phyloP scores from a whole-genome alignment of 2,888 invertebrate genomes.

The Bellardia pandia region DNA sequence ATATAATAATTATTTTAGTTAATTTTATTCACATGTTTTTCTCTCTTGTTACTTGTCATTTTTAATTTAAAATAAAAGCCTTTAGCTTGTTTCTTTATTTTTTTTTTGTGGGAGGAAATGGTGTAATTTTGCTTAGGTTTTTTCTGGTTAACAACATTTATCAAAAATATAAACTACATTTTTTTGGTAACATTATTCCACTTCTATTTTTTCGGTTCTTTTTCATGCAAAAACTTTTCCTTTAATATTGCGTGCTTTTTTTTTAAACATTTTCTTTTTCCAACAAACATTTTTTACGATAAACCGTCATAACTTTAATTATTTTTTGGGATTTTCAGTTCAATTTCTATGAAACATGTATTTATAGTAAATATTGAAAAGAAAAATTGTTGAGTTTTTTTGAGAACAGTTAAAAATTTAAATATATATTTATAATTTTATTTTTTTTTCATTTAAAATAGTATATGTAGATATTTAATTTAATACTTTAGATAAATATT shows the following conservation, averaged over 20 bases:
- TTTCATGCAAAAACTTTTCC: conserved; percentile 71
- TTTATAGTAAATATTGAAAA: conserved; percentile 61
- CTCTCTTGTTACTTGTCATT: not conserved
- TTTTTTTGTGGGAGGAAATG: conserved; percentile 16
- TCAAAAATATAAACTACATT: conserved; percentile 82
- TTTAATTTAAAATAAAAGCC: conserved; percentile 12
- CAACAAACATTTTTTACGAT: conserved; percentile 64
- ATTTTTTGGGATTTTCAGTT: conserved; percentile 50
- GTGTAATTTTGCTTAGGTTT: conserved; percentile 48
- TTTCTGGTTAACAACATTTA: conserved; percentile 80
- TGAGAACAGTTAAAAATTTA: conserved; percentile 67
- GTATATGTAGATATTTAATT: conserved; percentile 37
- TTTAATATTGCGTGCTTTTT: conserved; percentile 55
- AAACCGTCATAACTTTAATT: conserved; percentile 46
- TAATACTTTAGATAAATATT: conserved; percentile 64
- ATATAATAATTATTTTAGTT: conserved; percentile 25
- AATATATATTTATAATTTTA: conserved; percentile 26
- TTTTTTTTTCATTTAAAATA: conserved; percentile 54
- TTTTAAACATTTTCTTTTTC: conserved; percentile 75
- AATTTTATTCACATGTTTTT: conserved; percentile 59
- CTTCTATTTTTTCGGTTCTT: conserved; percentile 56
- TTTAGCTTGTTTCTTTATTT: conserved; percentile 26
- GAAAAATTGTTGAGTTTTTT: conserved; percentile 10
- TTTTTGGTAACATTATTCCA: conserved; percentile 73
- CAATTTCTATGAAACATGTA: conserved; percentile 57